phyloP scores from a whole-genome alignment of 2,113 vertebrate genomes.

The Notothenia coriiceps region DNA sequence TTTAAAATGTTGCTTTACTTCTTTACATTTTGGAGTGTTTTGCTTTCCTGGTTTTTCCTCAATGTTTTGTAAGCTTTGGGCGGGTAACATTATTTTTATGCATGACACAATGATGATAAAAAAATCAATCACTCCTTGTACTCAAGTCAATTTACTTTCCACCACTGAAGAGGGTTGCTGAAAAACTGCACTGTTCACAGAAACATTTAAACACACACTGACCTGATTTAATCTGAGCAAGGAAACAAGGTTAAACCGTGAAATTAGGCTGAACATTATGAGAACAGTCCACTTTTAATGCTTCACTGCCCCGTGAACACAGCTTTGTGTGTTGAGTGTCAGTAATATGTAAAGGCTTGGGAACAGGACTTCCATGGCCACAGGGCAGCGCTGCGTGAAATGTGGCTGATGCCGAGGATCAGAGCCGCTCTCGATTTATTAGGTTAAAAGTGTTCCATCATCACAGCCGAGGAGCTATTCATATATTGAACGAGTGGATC shows the following conservation, averaged over 20 bases:
- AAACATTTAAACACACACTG: constrained; percentile 37
- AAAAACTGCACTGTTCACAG: neutral
- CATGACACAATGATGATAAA: no score
- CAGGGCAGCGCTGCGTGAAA: constrained; percentile 62
- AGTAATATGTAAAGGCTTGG: constrained; percentile 60
- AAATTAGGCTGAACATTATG: constrained; percentile 75
- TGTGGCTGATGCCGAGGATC: constrained; percentile 69
- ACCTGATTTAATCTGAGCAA: constrained; percentile 55
- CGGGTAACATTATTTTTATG: no score
- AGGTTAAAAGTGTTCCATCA: constrained; percentile 83
- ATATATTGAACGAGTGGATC: constrained; percentile 84
- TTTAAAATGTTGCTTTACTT: no score
- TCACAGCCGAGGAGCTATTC: constrained; percentile 77
- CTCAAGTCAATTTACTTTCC: no score
- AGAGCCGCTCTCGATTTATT: constrained; percentile 75
- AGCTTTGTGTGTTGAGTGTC: constrained; percentile 64
- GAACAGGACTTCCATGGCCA: constrained; percentile 55
- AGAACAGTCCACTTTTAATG: constrained; percentile 64
- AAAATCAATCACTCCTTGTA: no score
- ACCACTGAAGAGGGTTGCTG: neutral
- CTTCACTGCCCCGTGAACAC: constrained; percentile 58
- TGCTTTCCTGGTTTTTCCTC: no score
- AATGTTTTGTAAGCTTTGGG: no score
- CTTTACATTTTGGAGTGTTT: no score
- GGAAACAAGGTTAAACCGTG: constrained; percentile 59